A percentile compares a stretch with the other conserved stretches of the same genome.
Conservation (phyloP, 1,140 invertebrate genomes). For the Trichonephila clavipes region DNA sequence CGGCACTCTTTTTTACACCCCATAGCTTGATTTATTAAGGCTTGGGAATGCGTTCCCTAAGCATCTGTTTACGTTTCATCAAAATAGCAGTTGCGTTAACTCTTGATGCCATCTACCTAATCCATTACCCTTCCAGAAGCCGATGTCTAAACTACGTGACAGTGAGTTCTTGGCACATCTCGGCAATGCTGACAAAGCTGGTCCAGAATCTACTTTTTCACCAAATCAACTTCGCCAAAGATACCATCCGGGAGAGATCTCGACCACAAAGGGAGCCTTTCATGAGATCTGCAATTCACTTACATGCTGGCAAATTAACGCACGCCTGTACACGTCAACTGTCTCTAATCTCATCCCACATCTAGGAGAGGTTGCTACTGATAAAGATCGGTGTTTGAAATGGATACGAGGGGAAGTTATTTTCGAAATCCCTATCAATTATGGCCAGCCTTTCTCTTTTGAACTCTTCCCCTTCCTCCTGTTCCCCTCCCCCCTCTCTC, state of each 20-base stretch:
- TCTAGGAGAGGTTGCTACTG: constrained; percentile 19
- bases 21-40: constrained; percentile 14
- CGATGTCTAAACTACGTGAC: constrained; percentile 12
- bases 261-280: constrained; percentile 28
- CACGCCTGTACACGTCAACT: constrained; percentile 50
- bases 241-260: neutral
- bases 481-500: neutral
- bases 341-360: constrained; percentile 54
- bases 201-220: constrained; percentile 20
- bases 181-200: constrained; percentile 52
- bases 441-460: neutral
- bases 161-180: constrained; percentile 51
- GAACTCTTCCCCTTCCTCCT: neutral
- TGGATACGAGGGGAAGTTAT: constrained; percentile 61
- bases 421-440: constrained; percentile 67
- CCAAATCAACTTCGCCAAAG: neutral
- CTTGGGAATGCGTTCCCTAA: neutral
- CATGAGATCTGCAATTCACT: constrained; percentile 24
- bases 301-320: constrained; percentile 63
- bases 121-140: constrained; percentile 28
- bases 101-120: constrained; percentile 29
- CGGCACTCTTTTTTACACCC: too few relatives aligned
- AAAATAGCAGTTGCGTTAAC: constrained; percentile 42
- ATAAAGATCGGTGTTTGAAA: constrained; percentile 71
- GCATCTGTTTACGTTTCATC: constrained; percentile 64